phyloP scores from a whole-genome alignment of 2,888 invertebrate genomes.

The Ormyrus thymus region DNA sequence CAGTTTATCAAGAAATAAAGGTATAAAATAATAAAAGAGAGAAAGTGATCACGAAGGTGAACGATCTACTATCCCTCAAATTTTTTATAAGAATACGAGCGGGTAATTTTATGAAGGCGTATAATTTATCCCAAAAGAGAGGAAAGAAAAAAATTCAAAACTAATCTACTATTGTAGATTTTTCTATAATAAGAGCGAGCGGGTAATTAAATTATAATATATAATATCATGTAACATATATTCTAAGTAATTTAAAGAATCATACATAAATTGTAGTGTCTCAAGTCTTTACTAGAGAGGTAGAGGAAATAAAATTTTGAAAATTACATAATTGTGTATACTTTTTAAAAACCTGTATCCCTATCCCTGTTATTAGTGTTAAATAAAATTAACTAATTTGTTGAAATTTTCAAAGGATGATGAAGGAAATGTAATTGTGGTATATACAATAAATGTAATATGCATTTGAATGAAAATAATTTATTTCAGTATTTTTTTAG shows the following conservation, averaged over 20 bases:
- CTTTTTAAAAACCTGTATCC: not conserved
- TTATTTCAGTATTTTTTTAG: constrained; percentile 46
- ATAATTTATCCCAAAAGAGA: constrained; percentile 49
- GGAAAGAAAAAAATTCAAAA: constrained; percentile 41
- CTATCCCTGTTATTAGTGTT: not conserved
- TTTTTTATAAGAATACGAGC: constrained; percentile 57
- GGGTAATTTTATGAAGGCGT: constrained; percentile 47
- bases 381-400: too few species aligned
- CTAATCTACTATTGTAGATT: constrained; percentile 62
- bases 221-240: constrained; percentile 61
- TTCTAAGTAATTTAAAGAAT: constrained; percentile 67
- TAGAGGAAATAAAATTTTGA: constrained; percentile 70
- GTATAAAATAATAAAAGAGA: constrained; percentile 50
- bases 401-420: too few species aligned
- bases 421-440: not conserved
- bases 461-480: constrained; percentile 52
- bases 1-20: constrained; percentile 50
- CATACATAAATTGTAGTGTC: constrained; percentile 71
- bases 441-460: constrained; percentile 4
- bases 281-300: constrained; percentile 71
- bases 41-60: constrained; percentile 50
- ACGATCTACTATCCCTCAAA: constrained; percentile 58
- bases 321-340: constrained; percentile 61
- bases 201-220: constrained; percentile 56
- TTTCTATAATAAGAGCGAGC: constrained; percentile 63